Evolutionary conservation across 2,888 invertebrate species (phyloP).

Genomic region (Drosophila planitibia): DNA sequence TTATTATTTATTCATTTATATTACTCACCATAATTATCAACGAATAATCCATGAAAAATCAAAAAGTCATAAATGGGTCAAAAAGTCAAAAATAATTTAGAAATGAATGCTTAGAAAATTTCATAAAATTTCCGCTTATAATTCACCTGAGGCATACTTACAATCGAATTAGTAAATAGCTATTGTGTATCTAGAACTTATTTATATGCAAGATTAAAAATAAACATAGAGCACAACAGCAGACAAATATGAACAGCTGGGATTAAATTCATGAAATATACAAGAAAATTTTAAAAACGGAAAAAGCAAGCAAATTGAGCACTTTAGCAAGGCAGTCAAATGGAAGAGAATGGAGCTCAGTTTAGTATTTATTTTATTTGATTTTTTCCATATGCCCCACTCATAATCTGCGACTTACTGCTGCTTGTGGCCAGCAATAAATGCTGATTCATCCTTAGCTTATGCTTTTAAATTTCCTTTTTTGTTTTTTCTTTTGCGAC

Average conservation of each 20-base stretch:
- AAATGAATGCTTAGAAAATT: not conserved
- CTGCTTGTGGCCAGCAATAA: not conserved
- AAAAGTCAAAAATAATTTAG: not conserved
- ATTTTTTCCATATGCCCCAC: not conserved
- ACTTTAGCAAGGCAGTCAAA: not conserved
- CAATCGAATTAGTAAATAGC: not conserved
- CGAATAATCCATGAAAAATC: not conserved
- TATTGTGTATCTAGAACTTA: not conserved
- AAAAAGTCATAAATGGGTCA: not conserved
- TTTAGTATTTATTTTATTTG: not conserved
- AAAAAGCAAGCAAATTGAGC: not conserved
- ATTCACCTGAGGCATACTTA: not conserved
- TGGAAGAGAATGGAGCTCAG: not conserved
- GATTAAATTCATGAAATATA: not conserved
- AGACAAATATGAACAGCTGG: not conserved
- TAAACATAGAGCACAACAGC: not conserved
- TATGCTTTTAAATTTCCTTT: not conserved
- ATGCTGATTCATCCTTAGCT: not conserved
- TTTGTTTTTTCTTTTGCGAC: constrained; percentile 39
- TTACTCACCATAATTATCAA: not conserved
- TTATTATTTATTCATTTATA: not conserved
- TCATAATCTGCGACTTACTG: not conserved
- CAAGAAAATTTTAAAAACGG: not conserved
- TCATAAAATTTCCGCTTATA: not conserved
- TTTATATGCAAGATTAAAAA: not conserved